phyloP scores from a whole-genome alignment of 2,113 vertebrate species.

The Engystomops pustulosus region DNA sequence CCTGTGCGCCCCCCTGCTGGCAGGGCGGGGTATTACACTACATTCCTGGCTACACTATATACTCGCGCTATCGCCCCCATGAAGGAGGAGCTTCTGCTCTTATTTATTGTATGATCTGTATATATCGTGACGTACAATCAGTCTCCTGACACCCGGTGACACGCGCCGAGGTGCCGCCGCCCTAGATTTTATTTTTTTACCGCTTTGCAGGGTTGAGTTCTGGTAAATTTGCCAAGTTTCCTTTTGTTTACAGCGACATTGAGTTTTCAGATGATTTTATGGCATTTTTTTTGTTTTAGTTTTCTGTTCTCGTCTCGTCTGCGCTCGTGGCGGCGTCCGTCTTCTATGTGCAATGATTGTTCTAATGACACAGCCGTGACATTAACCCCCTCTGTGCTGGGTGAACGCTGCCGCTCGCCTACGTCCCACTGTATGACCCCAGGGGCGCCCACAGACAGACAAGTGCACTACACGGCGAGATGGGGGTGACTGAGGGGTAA shows the following conservation, averaged over 20 bases:
- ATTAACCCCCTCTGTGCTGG: background rate
- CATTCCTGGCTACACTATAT: background rate
- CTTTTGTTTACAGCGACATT: constrained; percentile 6
- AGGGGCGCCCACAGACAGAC: background rate
- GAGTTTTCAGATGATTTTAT: background rate
- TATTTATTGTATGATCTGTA: constrained; percentile 30
- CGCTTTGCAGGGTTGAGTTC: constrained; percentile 43
- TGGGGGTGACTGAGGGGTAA: background rate
- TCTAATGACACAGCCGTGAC: background rate
- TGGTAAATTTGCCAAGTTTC: constrained; percentile 44
- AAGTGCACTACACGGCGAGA: background rate
- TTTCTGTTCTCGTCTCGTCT: background rate
- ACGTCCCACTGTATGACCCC: background rate
- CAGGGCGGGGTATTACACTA: background rate
- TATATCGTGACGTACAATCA: constrained; percentile 50
- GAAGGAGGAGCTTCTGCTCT: background rate
- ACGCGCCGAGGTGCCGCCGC: too few relatives aligned
- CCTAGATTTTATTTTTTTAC: background rate
- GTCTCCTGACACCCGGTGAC: background rate
- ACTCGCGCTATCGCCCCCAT: background rate
- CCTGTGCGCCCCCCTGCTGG: background rate
- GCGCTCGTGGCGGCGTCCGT: background rate
- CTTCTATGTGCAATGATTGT: background rate
- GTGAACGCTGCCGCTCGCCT: background rate
- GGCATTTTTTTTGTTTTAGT: background rate